A percentile compares a stretch with the other conserved stretches of the same genome.
These are phyloP conservation scores for Thelaira solivaga DNA, from an alignment of 2,888 invertebrate genomes.

Conservation along the genomic window DNA sequence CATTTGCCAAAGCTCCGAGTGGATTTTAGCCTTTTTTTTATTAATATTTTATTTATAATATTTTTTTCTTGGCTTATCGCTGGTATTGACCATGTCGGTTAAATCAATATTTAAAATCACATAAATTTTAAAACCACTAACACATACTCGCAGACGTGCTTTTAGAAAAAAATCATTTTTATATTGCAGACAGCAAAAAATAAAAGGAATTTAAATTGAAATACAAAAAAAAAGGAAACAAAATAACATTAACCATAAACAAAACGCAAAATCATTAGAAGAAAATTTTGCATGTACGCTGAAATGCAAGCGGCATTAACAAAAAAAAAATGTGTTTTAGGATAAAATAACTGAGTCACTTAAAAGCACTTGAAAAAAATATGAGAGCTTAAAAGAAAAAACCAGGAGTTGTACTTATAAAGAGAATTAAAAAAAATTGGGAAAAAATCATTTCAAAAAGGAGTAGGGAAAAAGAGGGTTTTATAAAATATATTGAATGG, in stretches of 20 bases:
- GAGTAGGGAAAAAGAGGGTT: no score
- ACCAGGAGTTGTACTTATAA: no score
- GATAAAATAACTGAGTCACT: conserved; percentile 28
- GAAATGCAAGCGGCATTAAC: background rate
- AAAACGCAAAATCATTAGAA: conserved; percentile 18
- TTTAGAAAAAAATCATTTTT: background rate
- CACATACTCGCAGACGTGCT: background rate
- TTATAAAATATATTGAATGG: no score
- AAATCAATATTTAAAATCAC: conserved; percentile 77
- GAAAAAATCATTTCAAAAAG: no score
- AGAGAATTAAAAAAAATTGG: no score
- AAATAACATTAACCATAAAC: background rate
- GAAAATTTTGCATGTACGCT: conserved; percentile 6
- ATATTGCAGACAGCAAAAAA: no score
- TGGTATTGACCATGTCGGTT: conserved; percentile 68
- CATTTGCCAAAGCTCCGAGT: background rate
- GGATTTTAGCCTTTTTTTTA: background rate
- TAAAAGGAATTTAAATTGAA: no score
- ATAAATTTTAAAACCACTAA: conserved; percentile 69
- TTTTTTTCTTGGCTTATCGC: conserved; percentile 68
- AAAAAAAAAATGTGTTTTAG: background rate
- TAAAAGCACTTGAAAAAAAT: conserved; percentile 4
- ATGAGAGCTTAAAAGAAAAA: no score
- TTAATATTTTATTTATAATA: background rate
- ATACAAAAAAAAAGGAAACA: background rate